phyloP scores from a whole-genome alignment of 1,140 invertebrate species.

The Asbolus verrucosus region DNA sequence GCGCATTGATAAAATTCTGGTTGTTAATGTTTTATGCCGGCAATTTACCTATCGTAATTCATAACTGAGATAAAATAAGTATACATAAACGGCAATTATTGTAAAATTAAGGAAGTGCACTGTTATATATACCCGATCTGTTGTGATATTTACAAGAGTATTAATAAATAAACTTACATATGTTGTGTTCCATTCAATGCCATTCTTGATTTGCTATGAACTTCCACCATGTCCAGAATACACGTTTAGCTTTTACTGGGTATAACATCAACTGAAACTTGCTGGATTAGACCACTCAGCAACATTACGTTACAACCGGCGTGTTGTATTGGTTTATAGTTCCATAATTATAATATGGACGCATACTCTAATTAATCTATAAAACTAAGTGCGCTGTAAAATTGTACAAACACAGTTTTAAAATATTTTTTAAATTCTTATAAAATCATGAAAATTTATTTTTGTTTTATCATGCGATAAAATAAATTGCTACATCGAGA shows the following conservation, averaged over 20 bases:
- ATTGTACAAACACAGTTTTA: neutral
- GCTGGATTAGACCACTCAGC: constrained; percentile 7
- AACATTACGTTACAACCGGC: constrained; percentile 1
- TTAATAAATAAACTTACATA: constrained; percentile 12
- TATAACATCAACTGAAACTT: constrained; percentile 31
- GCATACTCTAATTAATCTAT: neutral
- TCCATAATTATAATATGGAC: constrained; percentile 24
- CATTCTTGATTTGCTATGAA: constrained; percentile 16
- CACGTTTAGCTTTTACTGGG: constrained; percentile 17
- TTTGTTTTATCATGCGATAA: no score
- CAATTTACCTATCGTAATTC: no score
- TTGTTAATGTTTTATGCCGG: no score
- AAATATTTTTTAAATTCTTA: no score
- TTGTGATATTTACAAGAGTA: no score
- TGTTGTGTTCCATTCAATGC: constrained; percentile 7
- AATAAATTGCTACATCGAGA: no score
- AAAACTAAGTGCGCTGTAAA: constrained; percentile 5
- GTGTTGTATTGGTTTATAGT: constrained; percentile 21
- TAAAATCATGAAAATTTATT: no score
- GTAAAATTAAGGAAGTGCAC: no score
- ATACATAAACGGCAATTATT: no score
- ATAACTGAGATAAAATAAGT: no score
- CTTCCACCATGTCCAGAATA: constrained; percentile 9
- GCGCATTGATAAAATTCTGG: no score
- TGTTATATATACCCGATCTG: no score